Conservation (phyloP, 1,140 invertebrate species). For the Nixonia krombeini region DNA sequence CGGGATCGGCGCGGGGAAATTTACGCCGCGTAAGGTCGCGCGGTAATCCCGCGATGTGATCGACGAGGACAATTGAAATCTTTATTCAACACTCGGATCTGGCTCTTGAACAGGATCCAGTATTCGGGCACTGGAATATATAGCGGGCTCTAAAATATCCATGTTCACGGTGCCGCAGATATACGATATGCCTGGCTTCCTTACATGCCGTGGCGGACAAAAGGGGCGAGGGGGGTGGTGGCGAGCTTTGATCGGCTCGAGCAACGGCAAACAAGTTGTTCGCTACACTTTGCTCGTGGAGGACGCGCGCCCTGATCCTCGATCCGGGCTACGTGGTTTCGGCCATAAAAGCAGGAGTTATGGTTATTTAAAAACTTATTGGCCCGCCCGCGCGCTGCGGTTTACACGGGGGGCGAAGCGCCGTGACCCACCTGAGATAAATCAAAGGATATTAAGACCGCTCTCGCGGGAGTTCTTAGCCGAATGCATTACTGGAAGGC, state of each 20-base stretch:
- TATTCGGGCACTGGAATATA: too few relatives aligned
- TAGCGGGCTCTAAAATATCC: not conserved
- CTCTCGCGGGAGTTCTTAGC: conserved; percentile 60
- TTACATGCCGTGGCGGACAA: not conserved
- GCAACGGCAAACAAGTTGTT: conserved; percentile 64
- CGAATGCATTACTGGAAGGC: conserved; percentile 60
- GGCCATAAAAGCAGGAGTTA: conserved; percentile 68
- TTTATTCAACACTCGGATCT: not conserved
- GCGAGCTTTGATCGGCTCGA: conserved; percentile 32
- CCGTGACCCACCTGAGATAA: conserved; percentile 68
- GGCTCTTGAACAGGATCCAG: too few relatives aligned
- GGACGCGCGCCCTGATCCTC: conserved; percentile 22
- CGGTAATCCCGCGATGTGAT: conserved; percentile 1
- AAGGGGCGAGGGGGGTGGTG: not conserved
- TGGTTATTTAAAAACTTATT: conserved; percentile 72
- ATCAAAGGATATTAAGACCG: conserved; percentile 70
- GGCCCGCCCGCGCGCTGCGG: conserved; percentile 66
- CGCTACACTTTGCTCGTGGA: conserved; percentile 59
- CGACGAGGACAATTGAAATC: conserved; percentile 2
- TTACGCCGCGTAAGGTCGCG: conserved; percentile 3
- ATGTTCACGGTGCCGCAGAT: not conserved
- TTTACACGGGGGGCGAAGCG: conserved; percentile 58
- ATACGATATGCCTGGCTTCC: not conserved
- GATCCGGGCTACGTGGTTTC: conserved; percentile 55
- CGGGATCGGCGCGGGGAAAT: too few relatives aligned